Evolutionary conservation across 2,113 vertebrate species (phyloP).

Genomic region (Sinocyclocheilus grahami): DNA sequence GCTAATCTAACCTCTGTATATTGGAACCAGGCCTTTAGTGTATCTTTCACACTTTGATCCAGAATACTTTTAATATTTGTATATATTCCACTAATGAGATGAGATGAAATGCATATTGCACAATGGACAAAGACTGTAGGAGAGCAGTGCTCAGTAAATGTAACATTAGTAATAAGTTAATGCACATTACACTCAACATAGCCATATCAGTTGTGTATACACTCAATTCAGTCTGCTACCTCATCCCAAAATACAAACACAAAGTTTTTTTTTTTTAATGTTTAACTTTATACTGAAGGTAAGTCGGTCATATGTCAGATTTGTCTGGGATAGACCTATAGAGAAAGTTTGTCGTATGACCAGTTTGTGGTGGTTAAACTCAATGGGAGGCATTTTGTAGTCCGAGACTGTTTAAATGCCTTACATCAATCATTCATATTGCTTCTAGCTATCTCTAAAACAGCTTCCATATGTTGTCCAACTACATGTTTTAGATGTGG

Average conservation of each 20-base stretch:
- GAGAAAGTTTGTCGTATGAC: background rate
- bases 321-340: background rate
- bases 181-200: background rate
- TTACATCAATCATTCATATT: slow-evolving; percentile 3
- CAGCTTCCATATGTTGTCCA: slow-evolving; percentile 38
- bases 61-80: background rate
- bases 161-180: background rate
- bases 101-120: background rate
- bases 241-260: background rate
- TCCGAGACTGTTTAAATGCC: slow-evolving; percentile 9
- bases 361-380: background rate
- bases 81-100: background rate
- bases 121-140: background rate
- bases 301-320: background rate
- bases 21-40: background rate
- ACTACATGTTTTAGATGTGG: background rate
- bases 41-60: background rate
- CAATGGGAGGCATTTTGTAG: background rate
- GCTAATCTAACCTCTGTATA: background rate
- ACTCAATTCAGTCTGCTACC: background rate
- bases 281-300: background rate
- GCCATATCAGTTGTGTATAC: background rate
- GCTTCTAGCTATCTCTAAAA: slow-evolving; percentile 36
- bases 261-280: background rate
- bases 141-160: background rate